These are phyloP conservation scores for Parauchenoglanis punctatus DNA, from an alignment of 2,797 vertebrate genomes.

Conservation along the genomic window DNA sequence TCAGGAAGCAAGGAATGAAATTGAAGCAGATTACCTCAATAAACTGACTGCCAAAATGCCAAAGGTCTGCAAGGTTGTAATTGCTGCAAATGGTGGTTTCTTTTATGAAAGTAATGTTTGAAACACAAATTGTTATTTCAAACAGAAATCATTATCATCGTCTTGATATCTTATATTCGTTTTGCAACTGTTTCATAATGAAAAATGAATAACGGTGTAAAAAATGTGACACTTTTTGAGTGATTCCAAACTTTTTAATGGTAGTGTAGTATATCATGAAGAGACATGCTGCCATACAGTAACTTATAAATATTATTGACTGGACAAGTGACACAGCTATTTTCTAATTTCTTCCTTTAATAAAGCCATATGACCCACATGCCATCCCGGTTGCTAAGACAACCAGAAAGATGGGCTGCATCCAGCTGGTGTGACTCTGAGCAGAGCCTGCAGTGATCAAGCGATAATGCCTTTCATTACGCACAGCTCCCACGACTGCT, in stretches of 20 bases:
- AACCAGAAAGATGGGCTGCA: constrained; percentile 38
- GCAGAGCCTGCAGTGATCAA: constrained; percentile 54
- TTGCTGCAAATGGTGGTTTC: background rate
- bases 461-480: constrained; percentile 60
- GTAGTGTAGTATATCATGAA: background rate
- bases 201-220: too few relatives aligned
- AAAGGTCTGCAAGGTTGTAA: background rate
- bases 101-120: background rate
- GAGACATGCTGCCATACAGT: background rate
- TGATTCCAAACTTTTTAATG: background rate
- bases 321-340: background rate
- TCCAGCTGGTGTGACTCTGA: constrained; percentile 42
- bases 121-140: background rate
- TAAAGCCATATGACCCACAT: constrained; percentile 41
- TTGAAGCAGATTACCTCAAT: background rate
- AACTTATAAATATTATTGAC: background rate
- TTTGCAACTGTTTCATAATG: background rate
- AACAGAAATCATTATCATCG: background rate
- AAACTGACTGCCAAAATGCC: background rate
- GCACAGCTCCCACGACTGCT: constrained; percentile 40
- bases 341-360: background rate
- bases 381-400: constrained; percentile 51
- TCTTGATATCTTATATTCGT: background rate
- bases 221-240: background rate
- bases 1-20: background rate